Percentiles rank a stretch among this genome's conserved stretches.
Conservation (phyloP, 2,797 vertebrate species). For the Cyclopterus lumpus region DNA sequence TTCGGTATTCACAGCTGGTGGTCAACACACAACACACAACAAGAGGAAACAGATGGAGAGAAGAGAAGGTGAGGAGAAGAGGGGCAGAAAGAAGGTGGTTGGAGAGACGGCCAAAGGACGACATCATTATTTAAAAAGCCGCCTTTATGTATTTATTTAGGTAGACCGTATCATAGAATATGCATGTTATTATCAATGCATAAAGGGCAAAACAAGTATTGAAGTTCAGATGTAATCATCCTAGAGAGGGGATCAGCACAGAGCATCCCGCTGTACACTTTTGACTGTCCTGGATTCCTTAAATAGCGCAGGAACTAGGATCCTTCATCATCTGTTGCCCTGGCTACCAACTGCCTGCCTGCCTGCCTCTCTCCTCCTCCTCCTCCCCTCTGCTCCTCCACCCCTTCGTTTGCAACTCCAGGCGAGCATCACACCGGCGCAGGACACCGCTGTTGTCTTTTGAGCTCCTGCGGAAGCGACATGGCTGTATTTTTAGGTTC, state of each 20-base stretch:
- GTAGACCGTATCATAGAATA: neutral
- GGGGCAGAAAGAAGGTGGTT: neutral
- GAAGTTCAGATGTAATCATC: neutral
- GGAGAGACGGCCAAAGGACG: neutral
- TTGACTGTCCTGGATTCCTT: conserved; percentile 77
- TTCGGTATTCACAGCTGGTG: conserved; percentile 47
- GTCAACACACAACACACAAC: conserved; percentile 32
- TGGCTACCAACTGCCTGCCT: conserved; percentile 72
- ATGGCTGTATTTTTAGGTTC: conserved; percentile 57
- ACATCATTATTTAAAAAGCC: neutral
- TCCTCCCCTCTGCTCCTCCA: conserved; percentile 11
- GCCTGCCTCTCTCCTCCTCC: neutral
- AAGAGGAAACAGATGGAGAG: conserved; percentile 30
- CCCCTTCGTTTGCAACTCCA: conserved; percentile 36
- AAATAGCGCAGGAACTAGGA: conserved; percentile 79
- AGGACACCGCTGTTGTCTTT: conserved; percentile 41
- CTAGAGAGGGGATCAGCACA: conserved; percentile 24
- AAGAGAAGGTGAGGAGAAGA: conserved; percentile 26
- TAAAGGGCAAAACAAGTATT: neutral
- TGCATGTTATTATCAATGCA: neutral
- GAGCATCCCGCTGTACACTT: conserved; percentile 52
- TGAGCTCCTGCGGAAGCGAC: conserved; percentile 45
- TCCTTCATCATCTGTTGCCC: conserved; percentile 80
- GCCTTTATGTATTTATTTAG: neutral
- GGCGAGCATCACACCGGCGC: conserved; percentile 57